These are phyloP conservation scores for Gila robusta DNA, from an alignment of 2,797 vertebrate genomes.

Conservation along the genomic window DNA sequence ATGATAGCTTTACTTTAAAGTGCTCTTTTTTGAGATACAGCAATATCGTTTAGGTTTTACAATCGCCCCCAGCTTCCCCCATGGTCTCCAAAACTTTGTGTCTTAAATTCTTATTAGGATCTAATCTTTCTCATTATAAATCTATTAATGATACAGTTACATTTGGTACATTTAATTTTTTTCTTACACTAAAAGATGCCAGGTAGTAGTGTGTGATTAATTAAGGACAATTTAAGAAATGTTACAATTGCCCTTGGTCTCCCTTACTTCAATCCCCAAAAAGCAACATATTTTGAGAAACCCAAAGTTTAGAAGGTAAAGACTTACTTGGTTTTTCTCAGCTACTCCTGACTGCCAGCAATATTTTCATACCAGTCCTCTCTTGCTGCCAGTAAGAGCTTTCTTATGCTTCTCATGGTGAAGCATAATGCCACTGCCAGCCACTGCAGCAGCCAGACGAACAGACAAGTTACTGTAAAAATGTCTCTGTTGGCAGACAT, in stretches of 20 bases:
- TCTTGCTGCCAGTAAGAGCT: conserved; percentile 51
- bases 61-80: background rate
- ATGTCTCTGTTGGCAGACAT: conserved; percentile 56
- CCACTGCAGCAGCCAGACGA: conserved; percentile 49
- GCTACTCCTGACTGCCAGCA: conserved; percentile 27
- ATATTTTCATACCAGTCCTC: conserved; percentile 39
- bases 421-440: conserved; percentile 43
- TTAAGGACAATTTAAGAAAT: background rate
- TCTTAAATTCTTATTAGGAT: background rate
- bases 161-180: background rate
- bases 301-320: background rate
- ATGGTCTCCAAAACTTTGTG: background rate
- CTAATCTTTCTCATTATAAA: background rate
- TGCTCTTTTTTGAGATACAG: conserved; percentile 10
- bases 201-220: conserved; percentile 4
- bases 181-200: background rate
- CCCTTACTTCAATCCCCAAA: background rate
- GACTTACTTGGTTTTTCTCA: background rate
- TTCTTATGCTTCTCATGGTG: conserved; percentile 51
- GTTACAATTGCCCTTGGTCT: conserved; percentile 3
- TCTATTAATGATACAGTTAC: background rate
- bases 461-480: conserved; percentile 57
- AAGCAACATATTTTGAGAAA: conserved; percentile 4
- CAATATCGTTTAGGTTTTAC: background rate
- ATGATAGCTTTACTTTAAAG: background rate